These are phyloP conservation scores for Mesaphorura yosii DNA, from an alignment of 1,140 invertebrate genomes.

Conservation along the genomic window DNA sequence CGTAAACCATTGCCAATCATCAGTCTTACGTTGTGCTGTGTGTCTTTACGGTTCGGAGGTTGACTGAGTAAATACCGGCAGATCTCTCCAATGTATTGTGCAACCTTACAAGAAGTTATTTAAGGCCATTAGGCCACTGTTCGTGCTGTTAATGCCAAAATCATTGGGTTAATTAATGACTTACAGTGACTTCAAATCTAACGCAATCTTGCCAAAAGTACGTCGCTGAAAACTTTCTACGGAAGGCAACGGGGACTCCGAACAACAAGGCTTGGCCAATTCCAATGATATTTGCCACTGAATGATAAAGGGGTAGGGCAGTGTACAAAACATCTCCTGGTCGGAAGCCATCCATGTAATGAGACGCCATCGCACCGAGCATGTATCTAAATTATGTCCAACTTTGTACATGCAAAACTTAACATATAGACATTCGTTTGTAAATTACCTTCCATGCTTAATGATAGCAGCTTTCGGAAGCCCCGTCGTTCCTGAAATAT, in stretches of 20 bases:
- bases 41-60: conserved; percentile 41
- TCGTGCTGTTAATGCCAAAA: not conserved
- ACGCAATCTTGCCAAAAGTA: conserved; percentile 56
- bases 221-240: conserved; percentile 48
- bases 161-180: conserved; percentile 26
- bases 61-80: conserved; percentile 54
- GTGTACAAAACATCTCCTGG: conserved; percentile 46
- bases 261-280: conserved; percentile 31
- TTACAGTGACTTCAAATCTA: conserved; percentile 57
- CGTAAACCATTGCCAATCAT: conserved; percentile 55
- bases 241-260: conserved; percentile 43
- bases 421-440: not conserved
- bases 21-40: conserved; percentile 44
- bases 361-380: conserved; percentile 36
- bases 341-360: conserved; percentile 35
- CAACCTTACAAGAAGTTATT: conserved; percentile 36
- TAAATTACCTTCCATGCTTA: conserved; percentile 19
- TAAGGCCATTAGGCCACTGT: not conserved
- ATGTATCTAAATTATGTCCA: conserved; percentile 40
- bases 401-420: too few species aligned
- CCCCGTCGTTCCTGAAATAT: conserved; percentile 43
- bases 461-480: conserved; percentile 24
- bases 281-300: conserved; percentile 45
- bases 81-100: conserved; percentile 57
- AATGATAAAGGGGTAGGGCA: conserved; percentile 57